Conservation (phyloP, 2,888 invertebrate genomes). For the Phragmatobia fuliginosa region DNA sequence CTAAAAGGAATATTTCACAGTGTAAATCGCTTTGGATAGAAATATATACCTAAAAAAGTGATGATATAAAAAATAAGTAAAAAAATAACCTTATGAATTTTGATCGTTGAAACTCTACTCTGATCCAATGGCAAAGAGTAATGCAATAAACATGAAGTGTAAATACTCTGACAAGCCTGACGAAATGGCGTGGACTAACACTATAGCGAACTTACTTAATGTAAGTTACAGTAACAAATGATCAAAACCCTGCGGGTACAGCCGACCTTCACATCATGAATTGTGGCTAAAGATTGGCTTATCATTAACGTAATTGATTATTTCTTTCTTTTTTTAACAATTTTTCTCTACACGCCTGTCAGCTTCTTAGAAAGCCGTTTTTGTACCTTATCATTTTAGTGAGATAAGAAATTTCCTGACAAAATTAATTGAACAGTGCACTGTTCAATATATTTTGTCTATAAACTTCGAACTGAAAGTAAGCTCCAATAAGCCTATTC, state of each 20-base stretch:
- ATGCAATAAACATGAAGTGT: conserved; percentile 36
- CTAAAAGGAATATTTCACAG: neutral
- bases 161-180: conserved; percentile 43
- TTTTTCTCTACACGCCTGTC: conserved; percentile 7
- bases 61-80: conserved; percentile 1
- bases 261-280: conserved; percentile 48
- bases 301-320: conserved; percentile 68
- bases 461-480: neutral
- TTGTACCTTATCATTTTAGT: conserved; percentile 1
- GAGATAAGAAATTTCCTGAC: conserved; percentile 3
- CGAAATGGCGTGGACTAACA: neutral
- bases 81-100: conserved; percentile 30
- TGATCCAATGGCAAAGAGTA: conserved; percentile 70
- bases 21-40: neutral
- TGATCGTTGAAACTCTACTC: conserved; percentile 56
- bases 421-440: neutral
- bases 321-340: conserved; percentile 38
- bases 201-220: neutral
- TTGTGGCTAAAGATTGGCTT: conserved; percentile 51
- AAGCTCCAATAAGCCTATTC: neutral
- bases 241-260: conserved; percentile 62
- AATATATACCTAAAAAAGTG: neutral
- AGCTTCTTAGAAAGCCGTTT: conserved; percentile 4
- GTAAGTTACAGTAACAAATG: conserved; percentile 62
- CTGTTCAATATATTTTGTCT: too few species aligned